Evolutionary conservation across 2,113 vertebrate species (phyloP).

Genomic region (Sapajus apella): DNA sequence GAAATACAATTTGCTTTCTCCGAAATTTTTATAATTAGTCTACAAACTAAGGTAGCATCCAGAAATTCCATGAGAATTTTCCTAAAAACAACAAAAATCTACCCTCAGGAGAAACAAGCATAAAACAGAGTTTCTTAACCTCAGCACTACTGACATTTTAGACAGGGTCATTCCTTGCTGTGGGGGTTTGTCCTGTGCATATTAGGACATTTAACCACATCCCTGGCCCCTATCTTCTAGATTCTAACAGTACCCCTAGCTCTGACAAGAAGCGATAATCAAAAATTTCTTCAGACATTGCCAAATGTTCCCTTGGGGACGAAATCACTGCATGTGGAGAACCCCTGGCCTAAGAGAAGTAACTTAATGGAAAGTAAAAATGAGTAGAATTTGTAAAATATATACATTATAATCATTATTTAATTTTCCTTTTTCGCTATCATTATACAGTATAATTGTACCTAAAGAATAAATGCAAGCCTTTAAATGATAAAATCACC

Average conservation of each 20-base stretch:
- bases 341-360: background rate
- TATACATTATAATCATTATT: background rate
- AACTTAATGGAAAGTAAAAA: background rate
- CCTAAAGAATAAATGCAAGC: background rate
- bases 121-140: background rate
- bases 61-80: background rate
- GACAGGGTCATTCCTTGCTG: background rate
- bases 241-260: background rate
- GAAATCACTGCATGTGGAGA: background rate
- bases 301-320: background rate
- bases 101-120: background rate
- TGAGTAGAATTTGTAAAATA: background rate
- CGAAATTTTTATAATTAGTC: background rate
- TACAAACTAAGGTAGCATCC: background rate
- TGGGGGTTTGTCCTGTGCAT: background rate
- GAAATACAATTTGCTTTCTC: background rate
- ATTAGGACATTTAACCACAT: background rate
- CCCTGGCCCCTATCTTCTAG: background rate
- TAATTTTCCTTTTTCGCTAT: background rate
- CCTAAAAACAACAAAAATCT: background rate
- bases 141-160: background rate
- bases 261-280: background rate
- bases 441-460: background rate
- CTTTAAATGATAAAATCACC: constrained; percentile 34
- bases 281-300: constrained; percentile 27